Evolutionary conservation across 2,797 vertebrate species (phyloP).

Genomic region (Peromyscus nudipes): DNA sequence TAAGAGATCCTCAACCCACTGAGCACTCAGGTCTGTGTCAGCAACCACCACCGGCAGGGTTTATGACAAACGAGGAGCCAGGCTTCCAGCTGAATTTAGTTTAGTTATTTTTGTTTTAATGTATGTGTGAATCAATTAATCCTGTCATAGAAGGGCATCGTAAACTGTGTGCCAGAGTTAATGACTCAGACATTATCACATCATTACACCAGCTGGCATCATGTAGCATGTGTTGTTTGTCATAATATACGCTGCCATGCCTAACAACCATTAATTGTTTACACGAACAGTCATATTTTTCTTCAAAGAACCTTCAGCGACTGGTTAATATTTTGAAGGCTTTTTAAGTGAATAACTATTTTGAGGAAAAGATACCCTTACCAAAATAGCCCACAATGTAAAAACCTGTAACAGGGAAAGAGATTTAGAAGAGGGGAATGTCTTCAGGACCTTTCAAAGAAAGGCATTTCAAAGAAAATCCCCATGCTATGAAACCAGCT

Average conservation of each 20-base stretch:
- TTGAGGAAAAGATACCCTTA: conserved; percentile 73
- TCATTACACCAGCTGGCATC: conserved; percentile 99
- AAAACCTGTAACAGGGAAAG: neutral
- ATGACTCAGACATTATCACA: conserved; percentile 99
- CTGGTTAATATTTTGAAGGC: conserved; percentile 90
- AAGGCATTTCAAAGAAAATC: conserved; percentile 17
- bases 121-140: conserved; percentile 99
- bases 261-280: conserved; percentile 97
- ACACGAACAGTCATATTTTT: conserved; percentile 93
- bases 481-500: neutral
- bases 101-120: conserved; percentile 99
- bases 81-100: conserved; percentile 95
- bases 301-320: conserved; percentile 91
- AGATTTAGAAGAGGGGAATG: neutral
- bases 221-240: conserved; percentile 99
- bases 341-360: conserved; percentile 86
- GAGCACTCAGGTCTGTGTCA: conserved; percentile 43
- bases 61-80: conserved; percentile 93
- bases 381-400: conserved; percentile 49
- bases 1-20: conserved; percentile 43
- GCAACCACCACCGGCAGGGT: conserved; percentile 87
- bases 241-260: conserved; percentile 97
- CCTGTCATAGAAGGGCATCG: conserved; percentile 96
- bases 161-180: conserved; percentile 99
- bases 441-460: neutral